Base-by-base conservation (phyloP, 2,888 invertebrate genomes). In the Stramonita haemastoma region DNA sequence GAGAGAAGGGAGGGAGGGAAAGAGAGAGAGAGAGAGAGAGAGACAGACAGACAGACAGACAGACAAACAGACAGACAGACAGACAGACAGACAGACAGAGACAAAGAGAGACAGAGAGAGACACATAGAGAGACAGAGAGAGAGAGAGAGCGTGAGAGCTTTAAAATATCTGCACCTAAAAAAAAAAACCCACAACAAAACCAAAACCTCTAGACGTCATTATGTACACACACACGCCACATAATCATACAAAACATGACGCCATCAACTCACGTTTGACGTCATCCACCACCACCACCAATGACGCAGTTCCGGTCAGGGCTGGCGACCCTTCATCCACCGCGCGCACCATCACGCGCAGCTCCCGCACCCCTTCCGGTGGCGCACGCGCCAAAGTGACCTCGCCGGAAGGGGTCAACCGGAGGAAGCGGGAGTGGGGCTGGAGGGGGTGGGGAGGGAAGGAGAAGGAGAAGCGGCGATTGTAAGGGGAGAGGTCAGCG, bases 241-340 rank as follows among this genome's bases (percentile, higher is more conserved):
- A 46, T 46, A 46, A 2, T 2, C 66, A 22, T 29, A 8, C 46
- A 46, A 46, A 46, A 46, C 46, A 46, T 46, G 46, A 46, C 46
- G 46, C 46, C 46, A 46, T 26, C 15, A 83, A 93, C 94, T 93
- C 91, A 94, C 94, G 93, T 90, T 91, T 91, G 73, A 93, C 86
- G 60, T 92, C 92, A 1, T 92, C 91, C 46, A 94, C 90, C 17
- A 87, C 88, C 0, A 94, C 91, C 1, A 87, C 90, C 22, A 94
- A 92, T 19, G 81, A 86, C 2, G 93, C 91, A 0, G 89, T 89
- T 5, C 91, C 91, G 1, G 92, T 89, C 34, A 88, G 86, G 70
- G 92, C 92, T 1, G 94, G 94, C 0, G 93, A 94, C 4, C 94
- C 94, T 0, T 90, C 91, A 89, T 94, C 93, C 36, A 92, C 91